A percentile compares a stretch with the other conserved stretches of the same genome.
phyloP scores from a whole-genome alignment of 2,113 vertebrate species.

The Shinisaurus crocodilurus region DNA sequence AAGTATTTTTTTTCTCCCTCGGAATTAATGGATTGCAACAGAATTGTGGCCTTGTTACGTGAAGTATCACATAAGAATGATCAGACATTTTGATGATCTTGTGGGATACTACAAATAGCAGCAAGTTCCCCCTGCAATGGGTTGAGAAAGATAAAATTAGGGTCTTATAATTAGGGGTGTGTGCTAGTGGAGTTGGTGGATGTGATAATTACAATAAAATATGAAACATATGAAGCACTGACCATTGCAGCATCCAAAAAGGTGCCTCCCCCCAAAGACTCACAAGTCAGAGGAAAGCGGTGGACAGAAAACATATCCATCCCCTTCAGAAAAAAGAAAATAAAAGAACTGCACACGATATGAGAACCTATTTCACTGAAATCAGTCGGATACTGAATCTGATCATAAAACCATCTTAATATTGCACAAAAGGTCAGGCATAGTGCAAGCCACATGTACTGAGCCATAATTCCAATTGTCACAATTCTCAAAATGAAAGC shows the following conservation, averaged over 20 bases:
- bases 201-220: not conserved
- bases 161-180: not conserved
- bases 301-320: not conserved
- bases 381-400: not conserved
- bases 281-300: not conserved
- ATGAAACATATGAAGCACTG: not conserved
- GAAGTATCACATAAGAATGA: not conserved
- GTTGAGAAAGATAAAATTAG: not conserved
- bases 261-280: not conserved
- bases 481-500: not conserved
- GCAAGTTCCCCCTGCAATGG: not conserved
- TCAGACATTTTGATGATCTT: not conserved
- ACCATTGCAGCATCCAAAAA: not conserved
- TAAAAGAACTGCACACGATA: slow-evolving; percentile 21
- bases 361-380: slow-evolving; percentile 10
- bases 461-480: slow-evolving; percentile 8
- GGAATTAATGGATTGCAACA: not conserved
- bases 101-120: not conserved
- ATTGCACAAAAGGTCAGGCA: slow-evolving; percentile 5
- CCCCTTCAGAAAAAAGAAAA: not conserved
- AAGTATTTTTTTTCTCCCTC: not conserved
- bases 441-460: slow-evolving; percentile 18
- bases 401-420: not conserved
- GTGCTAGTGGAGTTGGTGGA: not conserved
- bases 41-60: not conserved